Base-by-base conservation (phyloP, 2,888 invertebrate species). In the Macropis europaea region DNA sequence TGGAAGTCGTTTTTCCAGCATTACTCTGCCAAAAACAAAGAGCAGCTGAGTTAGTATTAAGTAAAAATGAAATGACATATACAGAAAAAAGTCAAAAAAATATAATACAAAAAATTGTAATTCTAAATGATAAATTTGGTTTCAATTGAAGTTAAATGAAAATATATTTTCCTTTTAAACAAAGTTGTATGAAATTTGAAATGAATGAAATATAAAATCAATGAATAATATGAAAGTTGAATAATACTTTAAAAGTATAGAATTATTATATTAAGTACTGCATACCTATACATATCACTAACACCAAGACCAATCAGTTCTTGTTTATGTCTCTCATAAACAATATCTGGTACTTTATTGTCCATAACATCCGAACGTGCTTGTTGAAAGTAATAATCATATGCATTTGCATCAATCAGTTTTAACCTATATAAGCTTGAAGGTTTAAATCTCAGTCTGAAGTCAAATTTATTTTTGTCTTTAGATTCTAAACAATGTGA, bases 321-420 rank as follows among this genome's bases (percentile, higher is more conserved):
- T 67, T 94, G 92, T 86, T 95, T 95, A 82, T 94, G 93, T 66
- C 94, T 94, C 56, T 95, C 95, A 89, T 95, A 96, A 69, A 94
- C 92, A 68, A 96, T 94, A 87, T 96, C 96, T 5, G 94, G 92
- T 74, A 97, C 94, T 86, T 93, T 94, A 85, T 95, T 95, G 60
- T 95, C 93, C 67, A 96, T 92, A 45, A 97, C 94, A 92, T 97
- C 97, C 86, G 93, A 92, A 28, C 96, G 92, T 43, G 95, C 95
- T 93, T 97, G 97, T 89, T 94, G 94, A 87, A 96, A 97, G 86
- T 95, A 95, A 89, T 97, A 97, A 84, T 96, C 94, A 87, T 95
- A 97, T 0, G 97, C 95, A 59, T 92, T 93, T 48, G 91, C 90
- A 90, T 97, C 97, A 52, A 95, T 90, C 63, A 92, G 92, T 82